Conservation (phyloP, 2,113 vertebrate species). For the Rallus limicola region DNA sequence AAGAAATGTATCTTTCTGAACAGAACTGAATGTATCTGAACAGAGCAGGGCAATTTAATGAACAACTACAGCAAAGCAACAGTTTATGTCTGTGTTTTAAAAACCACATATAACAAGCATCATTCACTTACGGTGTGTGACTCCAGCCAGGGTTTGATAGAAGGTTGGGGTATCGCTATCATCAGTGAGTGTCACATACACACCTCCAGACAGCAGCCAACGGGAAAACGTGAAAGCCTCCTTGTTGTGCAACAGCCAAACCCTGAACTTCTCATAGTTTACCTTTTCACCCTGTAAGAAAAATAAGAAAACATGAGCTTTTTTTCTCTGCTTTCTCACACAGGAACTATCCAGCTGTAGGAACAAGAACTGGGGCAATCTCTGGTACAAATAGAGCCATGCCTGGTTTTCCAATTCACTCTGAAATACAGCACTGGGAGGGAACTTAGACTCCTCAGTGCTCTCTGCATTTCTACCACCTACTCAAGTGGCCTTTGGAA, state of each 20-base stretch:
- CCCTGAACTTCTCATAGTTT: slow-evolving; percentile 96
- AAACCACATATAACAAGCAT: background rate
- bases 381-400: background rate
- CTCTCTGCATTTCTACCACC: slow-evolving; percentile 26
- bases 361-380: background rate
- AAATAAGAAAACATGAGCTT: slow-evolving; percentile 7
- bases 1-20: background rate
- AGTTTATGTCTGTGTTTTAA: background rate
- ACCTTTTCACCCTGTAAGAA: slow-evolving; percentile 91
- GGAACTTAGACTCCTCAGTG: slow-evolving; percentile 1
- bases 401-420: background rate
- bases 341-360: background rate
- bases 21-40: background rate
- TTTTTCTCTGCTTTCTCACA: background rate
- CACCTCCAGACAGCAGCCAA: slow-evolving; percentile 94
- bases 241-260: slow-evolving; percentile 95
- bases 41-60: fast-evolving
- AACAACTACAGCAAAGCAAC: background rate
- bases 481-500: slow-evolving; percentile 33
- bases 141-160: slow-evolving; percentile 97
- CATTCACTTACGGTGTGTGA: slow-evolving; percentile 93
- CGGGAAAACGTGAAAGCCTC: slow-evolving; percentile 96
- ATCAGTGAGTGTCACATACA: slow-evolving; percentile 95
- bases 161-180: slow-evolving; percentile 99
- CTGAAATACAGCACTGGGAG: background rate